Percentiles rank a stretch among this genome's conserved stretches.
Conservation (phyloP, 2,113 vertebrate genomes). For the Centropristis striata region DNA sequence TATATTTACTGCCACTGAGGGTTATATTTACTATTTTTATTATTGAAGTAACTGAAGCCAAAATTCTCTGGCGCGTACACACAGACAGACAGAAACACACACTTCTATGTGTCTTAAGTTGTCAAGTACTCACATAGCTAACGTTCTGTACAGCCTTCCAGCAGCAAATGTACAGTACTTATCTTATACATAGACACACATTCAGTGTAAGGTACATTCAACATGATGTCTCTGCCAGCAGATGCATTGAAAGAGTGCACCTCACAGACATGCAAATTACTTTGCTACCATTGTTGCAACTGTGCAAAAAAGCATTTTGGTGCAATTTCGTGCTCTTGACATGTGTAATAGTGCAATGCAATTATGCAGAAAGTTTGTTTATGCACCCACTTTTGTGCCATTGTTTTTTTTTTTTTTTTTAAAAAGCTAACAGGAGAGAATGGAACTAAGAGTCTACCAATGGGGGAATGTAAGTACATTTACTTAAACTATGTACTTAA, state of each 20-base stretch:
- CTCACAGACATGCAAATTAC: not conserved
- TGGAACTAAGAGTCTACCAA: too few species aligned
- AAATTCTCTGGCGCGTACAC: not conserved
- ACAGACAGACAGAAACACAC: not conserved
- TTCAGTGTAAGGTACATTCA: not conserved
- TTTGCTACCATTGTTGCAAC: not conserved
- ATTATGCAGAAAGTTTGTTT: not conserved
- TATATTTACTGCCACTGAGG: not conserved
- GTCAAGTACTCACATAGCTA: not conserved
- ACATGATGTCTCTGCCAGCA: not conserved
- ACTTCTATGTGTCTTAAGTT: not conserved
- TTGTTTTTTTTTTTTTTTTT: not conserved
- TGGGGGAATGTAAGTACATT: too few species aligned
- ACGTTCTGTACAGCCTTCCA: not conserved
- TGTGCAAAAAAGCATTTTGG: too few species aligned
- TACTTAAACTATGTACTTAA: too few species aligned
- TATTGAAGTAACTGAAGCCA: conserved; percentile 11
- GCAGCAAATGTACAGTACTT: not conserved
- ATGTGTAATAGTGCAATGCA: not conserved
- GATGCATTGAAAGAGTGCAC: not conserved
- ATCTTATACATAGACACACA: not conserved
- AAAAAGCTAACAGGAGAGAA: not conserved
- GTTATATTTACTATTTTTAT: conserved; percentile 31
- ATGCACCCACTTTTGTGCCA: not conserved
- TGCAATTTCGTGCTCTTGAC: not conserved